Evolutionary conservation across 1,140 invertebrate genomes (phyloP).

Genomic region (Polypedilum vanderplanki): DNA sequence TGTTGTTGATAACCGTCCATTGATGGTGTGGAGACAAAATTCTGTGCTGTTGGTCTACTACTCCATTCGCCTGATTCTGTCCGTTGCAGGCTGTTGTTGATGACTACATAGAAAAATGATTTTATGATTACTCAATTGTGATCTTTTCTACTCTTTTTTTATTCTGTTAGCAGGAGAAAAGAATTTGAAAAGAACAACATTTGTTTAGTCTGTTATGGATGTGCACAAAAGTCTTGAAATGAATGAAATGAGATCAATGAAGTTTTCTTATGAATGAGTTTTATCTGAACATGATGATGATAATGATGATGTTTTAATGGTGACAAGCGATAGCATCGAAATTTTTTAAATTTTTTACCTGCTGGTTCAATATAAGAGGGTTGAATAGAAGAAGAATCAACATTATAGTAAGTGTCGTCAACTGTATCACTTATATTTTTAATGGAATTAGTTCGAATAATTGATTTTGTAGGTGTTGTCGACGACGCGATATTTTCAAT

Average conservation of each 20-base stretch:
- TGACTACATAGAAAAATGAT: constrained; percentile 32
- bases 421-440: constrained; percentile 27
- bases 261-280: background rate
- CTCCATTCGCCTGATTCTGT: background rate
- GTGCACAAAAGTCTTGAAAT: constrained; percentile 12
- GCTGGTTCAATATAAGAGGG: background rate
- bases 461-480: constrained; percentile 33
- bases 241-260: background rate
- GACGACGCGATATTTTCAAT: background rate
- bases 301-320: background rate
- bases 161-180: constrained; percentile 2
- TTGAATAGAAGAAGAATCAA: background rate
- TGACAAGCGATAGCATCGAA: background rate
- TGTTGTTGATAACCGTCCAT: constrained; percentile 2
- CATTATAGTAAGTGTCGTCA: constrained; percentile 29
- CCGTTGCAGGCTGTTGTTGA: constrained; percentile 36
- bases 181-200: constrained; percentile 13
- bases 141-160: background rate
- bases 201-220: constrained; percentile 13
- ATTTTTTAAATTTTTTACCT: background rate
- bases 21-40: background rate
- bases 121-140: constrained; percentile 9
- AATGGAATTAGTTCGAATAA: constrained; percentile 24
- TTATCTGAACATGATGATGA: background rate
- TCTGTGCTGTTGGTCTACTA: background rate